Base-by-base conservation (phyloP, 2,888 invertebrate genomes). In the Apodemia mormo region DNA sequence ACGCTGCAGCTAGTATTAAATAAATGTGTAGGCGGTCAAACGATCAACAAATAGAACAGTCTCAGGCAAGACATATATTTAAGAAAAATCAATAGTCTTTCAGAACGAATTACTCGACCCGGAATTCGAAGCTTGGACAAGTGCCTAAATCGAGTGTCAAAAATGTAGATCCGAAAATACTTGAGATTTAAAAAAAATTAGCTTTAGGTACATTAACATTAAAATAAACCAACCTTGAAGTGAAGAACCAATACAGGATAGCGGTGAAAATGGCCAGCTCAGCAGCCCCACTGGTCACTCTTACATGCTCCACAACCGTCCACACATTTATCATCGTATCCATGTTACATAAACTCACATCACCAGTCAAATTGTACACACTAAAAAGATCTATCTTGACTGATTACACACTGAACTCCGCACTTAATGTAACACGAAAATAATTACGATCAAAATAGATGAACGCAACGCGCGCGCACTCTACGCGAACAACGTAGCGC, bases 241-340 rank as follows among this genome's bases (percentile, higher is more conserved):
- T 94, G 85, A 94, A 95, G 87, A 95, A 94, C 92, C 95, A 95
- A 87, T 94, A 95, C 75, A 95, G 87, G 45, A 95, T 89, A 71
- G 94, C 94, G 76, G 94, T 94, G 87, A 95, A 94, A 85, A 95
- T 92, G 82, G 94, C 94, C 76, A 95, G 86, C 83, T 95, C 95
- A 65, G 94, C 94, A 71, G 94, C 92, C 7, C 95, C 94, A 81
- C 94, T 94, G 87, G 95, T 94, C 83, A 92, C 90, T 80, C 92
- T 79, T 73, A 91, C 89, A 67, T 92, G 87, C 81, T 93, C 92
- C 83, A 92, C 91, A 83, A 91, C 87, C 74, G 89, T 84, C 93
- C 93, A 93, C 76, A 93, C 86, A 79, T 88, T 89, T 72, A 89
- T 85, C 86, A 92, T 90, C 70, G 90, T 86, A 80, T 92, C 93